Percentiles rank a stretch among this genome's conserved stretches.
Evolutionary conservation across 2,113 vertebrate species (phyloP).

Genomic region (Macquaria australasica): DNA sequence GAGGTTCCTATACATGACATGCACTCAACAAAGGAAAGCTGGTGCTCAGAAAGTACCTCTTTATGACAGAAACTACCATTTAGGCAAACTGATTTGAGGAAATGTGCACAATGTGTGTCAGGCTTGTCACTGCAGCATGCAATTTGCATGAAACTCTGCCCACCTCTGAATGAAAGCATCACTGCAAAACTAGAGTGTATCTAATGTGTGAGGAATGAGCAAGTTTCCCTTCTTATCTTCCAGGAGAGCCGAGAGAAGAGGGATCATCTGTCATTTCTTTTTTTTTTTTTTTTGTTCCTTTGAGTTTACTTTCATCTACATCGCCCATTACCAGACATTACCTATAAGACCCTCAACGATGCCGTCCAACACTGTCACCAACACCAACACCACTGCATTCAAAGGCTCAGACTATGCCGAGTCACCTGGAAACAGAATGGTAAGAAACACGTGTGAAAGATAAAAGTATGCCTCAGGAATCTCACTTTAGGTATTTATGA

Average conservation of each 20-base stretch:
- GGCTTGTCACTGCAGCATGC: neutral
- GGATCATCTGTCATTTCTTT: constrained; percentile 71
- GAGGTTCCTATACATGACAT: constrained; percentile 57
- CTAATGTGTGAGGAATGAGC: neutral
- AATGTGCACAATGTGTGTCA: constrained; percentile 24
- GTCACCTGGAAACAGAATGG: constrained; percentile 82
- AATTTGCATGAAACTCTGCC: no score
- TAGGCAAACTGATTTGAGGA: constrained; percentile 18
- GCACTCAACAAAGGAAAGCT: constrained; percentile 39
- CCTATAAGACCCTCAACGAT: constrained; percentile 74
- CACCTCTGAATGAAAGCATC: neutral
- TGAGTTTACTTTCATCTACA: constrained; percentile 61
- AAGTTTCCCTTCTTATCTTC: constrained; percentile 25
- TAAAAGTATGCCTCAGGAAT: neutral
- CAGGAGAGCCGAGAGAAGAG: constrained; percentile 77
- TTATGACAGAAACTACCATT: constrained; percentile 1
- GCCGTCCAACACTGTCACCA: constrained; percentile 88
- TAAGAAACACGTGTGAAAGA: constrained; percentile 67
- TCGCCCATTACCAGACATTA: constrained; percentile 26
- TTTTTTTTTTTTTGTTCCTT: constrained; percentile 37
- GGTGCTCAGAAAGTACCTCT: constrained; percentile 1
- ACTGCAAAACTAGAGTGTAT: constrained; percentile 6
- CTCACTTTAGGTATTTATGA: constrained; percentile 5
- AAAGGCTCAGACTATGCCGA: constrained; percentile 79
- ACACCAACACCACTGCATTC: constrained; percentile 68